Evolutionary conservation across 2,888 invertebrate genomes (phyloP).

Genomic region (Nasonovia ribisnigri): DNA sequence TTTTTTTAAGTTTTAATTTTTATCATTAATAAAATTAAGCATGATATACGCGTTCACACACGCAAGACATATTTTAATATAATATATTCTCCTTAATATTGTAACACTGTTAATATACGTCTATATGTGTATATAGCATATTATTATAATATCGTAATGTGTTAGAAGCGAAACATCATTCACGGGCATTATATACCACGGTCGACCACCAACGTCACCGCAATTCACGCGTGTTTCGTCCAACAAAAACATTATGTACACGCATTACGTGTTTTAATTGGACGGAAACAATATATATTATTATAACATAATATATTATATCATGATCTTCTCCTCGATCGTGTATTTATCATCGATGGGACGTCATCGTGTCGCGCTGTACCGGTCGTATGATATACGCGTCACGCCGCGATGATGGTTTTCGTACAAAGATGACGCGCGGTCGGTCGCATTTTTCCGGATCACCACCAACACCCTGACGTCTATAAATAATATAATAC

Average conservation of each 20-base stretch:
- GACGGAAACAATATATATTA: neutral
- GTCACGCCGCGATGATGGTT: neutral
- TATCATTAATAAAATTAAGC: neutral
- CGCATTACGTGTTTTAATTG: neutral
- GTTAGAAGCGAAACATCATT: constrained; percentile 30
- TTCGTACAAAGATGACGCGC: neutral
- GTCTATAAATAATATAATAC: constrained; percentile 13
- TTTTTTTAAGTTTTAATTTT: neutral
- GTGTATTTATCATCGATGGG: neutral
- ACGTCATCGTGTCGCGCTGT: neutral
- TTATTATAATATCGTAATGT: neutral
- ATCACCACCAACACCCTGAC: neutral
- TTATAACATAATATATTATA: neutral
- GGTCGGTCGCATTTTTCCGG: constrained; percentile 24
- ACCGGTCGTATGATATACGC: neutral
- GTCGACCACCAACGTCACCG: constrained; percentile 44
- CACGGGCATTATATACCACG: constrained; percentile 20
- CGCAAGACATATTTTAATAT: neutral
- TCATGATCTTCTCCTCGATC: neutral
- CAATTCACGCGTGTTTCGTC: neutral
- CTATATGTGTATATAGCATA: neutral
- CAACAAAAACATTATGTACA: constrained; percentile 42
- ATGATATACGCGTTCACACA: neutral
- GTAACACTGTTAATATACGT: neutral
- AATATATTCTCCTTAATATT: neutral